A percentile compares a stretch with the other conserved stretches of the same genome.
These are phyloP conservation scores for Laticauda laticaudata DNA, from an alignment of 2,113 vertebrate genomes.

Conservation along the genomic window DNA sequence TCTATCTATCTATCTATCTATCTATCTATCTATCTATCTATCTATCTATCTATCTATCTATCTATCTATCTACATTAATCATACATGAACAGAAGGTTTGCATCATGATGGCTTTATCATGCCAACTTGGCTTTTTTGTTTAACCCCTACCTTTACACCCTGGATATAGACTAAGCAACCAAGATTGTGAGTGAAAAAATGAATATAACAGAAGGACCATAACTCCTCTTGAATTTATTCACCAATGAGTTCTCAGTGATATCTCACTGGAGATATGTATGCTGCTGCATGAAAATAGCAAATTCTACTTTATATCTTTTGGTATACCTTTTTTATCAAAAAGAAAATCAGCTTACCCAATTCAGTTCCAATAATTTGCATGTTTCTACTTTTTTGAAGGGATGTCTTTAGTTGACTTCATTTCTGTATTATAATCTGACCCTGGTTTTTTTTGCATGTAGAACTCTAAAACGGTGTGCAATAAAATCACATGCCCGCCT, in stretches of 20 bases:
- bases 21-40: too few relatives aligned
- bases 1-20: too few relatives aligned
- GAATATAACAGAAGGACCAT: background rate
- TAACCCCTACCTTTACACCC: background rate
- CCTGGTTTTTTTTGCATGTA: conserved; percentile 51
- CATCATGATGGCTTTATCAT: background rate
- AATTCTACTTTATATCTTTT: background rate
- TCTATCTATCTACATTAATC: background rate
- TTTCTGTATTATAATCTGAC: conserved; percentile 22
- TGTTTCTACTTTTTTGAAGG: accelerated
- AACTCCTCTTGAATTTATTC: background rate
- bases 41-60: background rate
- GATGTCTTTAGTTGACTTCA: background rate
- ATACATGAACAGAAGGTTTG: background rate
- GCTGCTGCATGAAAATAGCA: background rate
- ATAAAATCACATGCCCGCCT: conserved; percentile 89
- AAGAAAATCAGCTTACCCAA: background rate
- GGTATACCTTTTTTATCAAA: background rate
- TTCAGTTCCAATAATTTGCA: background rate
- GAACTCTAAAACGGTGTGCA: conserved; percentile 93
- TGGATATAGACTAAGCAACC: background rate
- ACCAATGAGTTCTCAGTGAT: background rate
- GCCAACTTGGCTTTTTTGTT: background rate
- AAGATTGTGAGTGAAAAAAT: background rate
- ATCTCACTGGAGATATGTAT: background rate